Evolutionary conservation across 1,140 invertebrate genomes (phyloP).

Genomic region (Procambarus clarkii): DNA sequence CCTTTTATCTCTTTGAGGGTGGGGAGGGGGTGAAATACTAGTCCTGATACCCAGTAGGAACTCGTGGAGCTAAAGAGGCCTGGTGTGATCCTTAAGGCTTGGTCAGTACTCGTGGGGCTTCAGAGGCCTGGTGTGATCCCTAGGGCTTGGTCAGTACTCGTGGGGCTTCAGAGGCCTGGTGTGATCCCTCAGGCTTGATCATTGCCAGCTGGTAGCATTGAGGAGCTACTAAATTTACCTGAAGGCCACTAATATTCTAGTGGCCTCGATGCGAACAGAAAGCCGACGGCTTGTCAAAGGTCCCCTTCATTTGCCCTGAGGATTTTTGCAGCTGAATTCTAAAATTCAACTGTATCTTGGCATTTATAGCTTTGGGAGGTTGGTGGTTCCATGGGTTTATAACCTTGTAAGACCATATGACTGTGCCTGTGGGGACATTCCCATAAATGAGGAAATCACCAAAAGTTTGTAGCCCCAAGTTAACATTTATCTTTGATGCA

Average conservation of each 20-base stretch:
- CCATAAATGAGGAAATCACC: too few species aligned
- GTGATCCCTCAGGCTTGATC: neutral
- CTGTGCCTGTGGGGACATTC: neutral
- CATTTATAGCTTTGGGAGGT: neutral
- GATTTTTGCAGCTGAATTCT: neutral
- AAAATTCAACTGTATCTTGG: neutral
- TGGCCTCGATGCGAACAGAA: too few species aligned
- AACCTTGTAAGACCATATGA: neutral
- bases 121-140: neutral
- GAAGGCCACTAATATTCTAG: neutral
- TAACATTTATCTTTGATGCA: too few species aligned
- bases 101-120: neutral
- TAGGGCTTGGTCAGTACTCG: neutral
- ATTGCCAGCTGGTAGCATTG: neutral
- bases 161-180: neutral
- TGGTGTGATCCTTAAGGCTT: neutral
- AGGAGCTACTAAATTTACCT: neutral
- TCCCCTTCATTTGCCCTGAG: too few species aligned
- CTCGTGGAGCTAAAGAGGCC: neutral
- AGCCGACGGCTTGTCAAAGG: too few species aligned
- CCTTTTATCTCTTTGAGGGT: too few species aligned
- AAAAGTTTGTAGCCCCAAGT: too few species aligned
- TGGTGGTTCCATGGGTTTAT: too few species aligned
- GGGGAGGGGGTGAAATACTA: too few species aligned
- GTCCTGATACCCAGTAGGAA: neutral